Base-by-base conservation (phyloP, 1,140 invertebrate genomes). In the Acyrthosiphon pisum region DNA sequence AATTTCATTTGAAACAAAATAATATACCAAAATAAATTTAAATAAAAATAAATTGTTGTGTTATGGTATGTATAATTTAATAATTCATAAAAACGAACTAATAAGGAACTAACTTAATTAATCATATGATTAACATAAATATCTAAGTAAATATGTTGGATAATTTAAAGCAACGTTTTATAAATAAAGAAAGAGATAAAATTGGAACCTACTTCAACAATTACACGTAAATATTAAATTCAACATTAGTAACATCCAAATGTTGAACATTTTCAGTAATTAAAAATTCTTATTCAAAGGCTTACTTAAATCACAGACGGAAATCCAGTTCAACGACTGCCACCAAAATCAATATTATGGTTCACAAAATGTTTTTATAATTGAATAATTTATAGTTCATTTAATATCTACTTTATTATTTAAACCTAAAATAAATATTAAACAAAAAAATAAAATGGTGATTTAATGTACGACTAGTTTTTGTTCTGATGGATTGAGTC, bases 281-380 rank as follows among this genome's bases (percentile, higher is more conserved):
- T 83, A 92, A 30, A 91, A 30, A 91, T 14, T 81, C 90, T 81
- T 37, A 48, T 18, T 91, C 8, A 91, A 81, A 91, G 44, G 90
- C 68, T 92, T 81, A 50, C 23, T 56, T 92, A 92, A 41, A 92
- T 92, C 90, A 92, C 90, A 92, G 90, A 92, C n/a, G 81, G 68
- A 81, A 76, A 83, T 92, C 90, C 68, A 92, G 14, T 81, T 81
- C 83, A 91, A 23, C n/a, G 26, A 50, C n/a, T 91, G 46, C 30
- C 37, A 48, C 46, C 22, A 26, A 92, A 35, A 92, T 92, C 44
- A 35, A 37, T 50, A 50, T 81, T 41, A 81, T 6, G 26, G 11
- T 50, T 35, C 20, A 91, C 60, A 81, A 81, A 46, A 76, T 60
- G 56, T 60, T 68, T 14, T n/a, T 11, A n/a, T 4, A 68, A 68